Conservation (phyloP, 1,140 invertebrate genomes). For the Schmidtea mediterranea region DNA sequence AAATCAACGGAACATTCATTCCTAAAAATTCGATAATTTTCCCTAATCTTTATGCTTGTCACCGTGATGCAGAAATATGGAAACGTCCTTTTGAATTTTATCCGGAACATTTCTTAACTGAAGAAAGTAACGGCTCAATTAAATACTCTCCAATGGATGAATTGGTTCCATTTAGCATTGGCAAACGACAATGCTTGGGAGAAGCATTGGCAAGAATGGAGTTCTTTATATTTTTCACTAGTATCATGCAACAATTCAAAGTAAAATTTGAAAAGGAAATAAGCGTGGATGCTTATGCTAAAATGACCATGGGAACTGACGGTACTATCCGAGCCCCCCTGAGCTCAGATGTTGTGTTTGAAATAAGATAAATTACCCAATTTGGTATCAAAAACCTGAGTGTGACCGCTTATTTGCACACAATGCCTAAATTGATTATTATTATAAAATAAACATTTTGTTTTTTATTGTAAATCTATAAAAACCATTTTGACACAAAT, state of each 20-base stretch:
- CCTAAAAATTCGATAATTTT: constrained; percentile 16
- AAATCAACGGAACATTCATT: constrained; percentile 13
- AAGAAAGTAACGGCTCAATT: constrained; percentile 8
- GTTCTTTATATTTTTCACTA: constrained; percentile 28
- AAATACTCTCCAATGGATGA: constrained; percentile 10
- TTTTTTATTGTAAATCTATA: too few species aligned
- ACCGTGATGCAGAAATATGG: constrained; percentile 14
- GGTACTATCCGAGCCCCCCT: too few species aligned
- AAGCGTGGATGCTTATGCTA: too few species aligned
- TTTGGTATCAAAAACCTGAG: too few species aligned
- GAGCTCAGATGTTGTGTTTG: too few species aligned
- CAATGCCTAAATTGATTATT: too few species aligned
- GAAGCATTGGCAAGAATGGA: constrained; percentile 43
- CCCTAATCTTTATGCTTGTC: constrained; percentile 16
- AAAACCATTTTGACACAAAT: too few species aligned
- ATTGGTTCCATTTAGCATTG: constrained; percentile 16
- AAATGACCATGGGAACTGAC: too few species aligned
- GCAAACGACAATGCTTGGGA: constrained; percentile 38
- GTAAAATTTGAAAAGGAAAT: not conserved
- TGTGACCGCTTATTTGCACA: too few species aligned
- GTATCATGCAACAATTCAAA: not conserved
- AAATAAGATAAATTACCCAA: too few species aligned
- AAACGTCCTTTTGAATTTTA: constrained; percentile 14
- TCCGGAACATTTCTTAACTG: constrained; percentile 15
- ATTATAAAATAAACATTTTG: too few species aligned